phyloP scores from a whole-genome alignment of 2,797 vertebrate genomes.

The Sternarchorhynchus goeldii region DNA sequence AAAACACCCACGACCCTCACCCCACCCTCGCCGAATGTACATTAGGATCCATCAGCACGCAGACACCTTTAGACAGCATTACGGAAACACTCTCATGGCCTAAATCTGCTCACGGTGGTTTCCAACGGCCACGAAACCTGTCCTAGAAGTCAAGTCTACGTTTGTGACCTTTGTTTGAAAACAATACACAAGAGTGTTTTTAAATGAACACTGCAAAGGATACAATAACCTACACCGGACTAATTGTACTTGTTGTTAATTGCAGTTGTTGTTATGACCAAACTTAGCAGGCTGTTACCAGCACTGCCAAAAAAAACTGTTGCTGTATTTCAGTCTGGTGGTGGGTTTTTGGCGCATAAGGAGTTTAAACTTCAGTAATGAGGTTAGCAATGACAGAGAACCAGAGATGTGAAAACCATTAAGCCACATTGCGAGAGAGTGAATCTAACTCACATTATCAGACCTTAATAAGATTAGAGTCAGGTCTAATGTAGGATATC shows the following conservation, averaged over 20 bases:
- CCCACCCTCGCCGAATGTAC: slow-evolving; percentile 27
- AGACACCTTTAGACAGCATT: slow-evolving; percentile 50
- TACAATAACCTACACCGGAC: too few relatives aligned
- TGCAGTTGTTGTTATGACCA: too few relatives aligned
- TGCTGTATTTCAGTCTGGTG: not conserved
- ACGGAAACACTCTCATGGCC: slow-evolving; percentile 51
- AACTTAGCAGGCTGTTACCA: not conserved
- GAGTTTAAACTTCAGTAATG: slow-evolving; percentile 27
- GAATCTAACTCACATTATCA: slow-evolving; percentile 72
- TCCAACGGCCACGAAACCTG: slow-evolving; percentile 3
- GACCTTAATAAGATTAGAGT: slow-evolving; percentile 73
- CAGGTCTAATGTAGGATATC: slow-evolving; percentile 39
- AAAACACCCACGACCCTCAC: slow-evolving; percentile 34
- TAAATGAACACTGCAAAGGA: too few relatives aligned
- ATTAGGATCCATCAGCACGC: slow-evolving; percentile 50
- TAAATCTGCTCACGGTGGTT: slow-evolving; percentile 36
- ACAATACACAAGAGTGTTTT: too few relatives aligned
- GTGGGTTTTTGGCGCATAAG: slow-evolving; percentile 42
- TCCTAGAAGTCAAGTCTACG: too few relatives aligned
- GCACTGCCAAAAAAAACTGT: not conserved
- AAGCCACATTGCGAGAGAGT: slow-evolving; percentile 65
- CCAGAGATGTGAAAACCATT: slow-evolving; percentile 53
- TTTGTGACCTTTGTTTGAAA: too few relatives aligned
- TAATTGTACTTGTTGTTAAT: too few relatives aligned
- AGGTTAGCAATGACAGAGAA: slow-evolving; percentile 45